Conservation (phyloP, 2,888 invertebrate genomes). For the Amitus sp. region DNA sequence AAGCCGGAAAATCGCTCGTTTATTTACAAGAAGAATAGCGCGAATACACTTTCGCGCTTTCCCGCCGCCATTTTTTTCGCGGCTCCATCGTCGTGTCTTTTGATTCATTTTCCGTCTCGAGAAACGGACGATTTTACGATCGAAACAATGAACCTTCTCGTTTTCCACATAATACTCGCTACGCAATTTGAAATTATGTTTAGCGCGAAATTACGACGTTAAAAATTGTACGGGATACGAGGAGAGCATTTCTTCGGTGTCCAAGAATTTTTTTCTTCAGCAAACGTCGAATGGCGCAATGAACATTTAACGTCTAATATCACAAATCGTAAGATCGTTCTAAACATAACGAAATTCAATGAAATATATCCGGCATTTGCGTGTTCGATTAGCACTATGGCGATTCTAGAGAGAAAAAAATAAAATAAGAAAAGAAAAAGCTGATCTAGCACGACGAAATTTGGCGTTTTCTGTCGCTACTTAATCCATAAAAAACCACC, state of each 20-base stretch:
- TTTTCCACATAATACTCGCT: conserved; percentile 23
- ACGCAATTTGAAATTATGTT: conserved; percentile 16
- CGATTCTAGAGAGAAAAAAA: no score
- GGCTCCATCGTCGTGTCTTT: conserved; percentile 3
- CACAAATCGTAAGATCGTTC: conserved; percentile 13
- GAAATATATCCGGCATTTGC: conserved; percentile 6
- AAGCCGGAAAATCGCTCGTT: background rate
- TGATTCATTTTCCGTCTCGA: conserved; percentile 15
- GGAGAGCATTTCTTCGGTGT: background rate
- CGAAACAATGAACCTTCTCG: no score
- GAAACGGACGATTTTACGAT: no score
- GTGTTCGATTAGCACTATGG: conserved; percentile 1
- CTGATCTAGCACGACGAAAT: background rate
- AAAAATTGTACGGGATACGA: background rate
- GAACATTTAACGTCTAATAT: conserved; percentile 10
- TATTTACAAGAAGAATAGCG: background rate
- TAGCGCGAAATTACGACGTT: conserved; percentile 21
- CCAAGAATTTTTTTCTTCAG: background rate
- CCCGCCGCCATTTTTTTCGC: background rate
- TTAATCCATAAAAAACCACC: conserved; percentile 7
- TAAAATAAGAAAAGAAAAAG: background rate
- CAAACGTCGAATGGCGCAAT: background rate
- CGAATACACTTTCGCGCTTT: background rate
- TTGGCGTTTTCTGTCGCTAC: background rate
- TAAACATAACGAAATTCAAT: conserved; percentile 26